Conservation (phyloP, 2,888 invertebrate species). For the Dynastes maya region DNA sequence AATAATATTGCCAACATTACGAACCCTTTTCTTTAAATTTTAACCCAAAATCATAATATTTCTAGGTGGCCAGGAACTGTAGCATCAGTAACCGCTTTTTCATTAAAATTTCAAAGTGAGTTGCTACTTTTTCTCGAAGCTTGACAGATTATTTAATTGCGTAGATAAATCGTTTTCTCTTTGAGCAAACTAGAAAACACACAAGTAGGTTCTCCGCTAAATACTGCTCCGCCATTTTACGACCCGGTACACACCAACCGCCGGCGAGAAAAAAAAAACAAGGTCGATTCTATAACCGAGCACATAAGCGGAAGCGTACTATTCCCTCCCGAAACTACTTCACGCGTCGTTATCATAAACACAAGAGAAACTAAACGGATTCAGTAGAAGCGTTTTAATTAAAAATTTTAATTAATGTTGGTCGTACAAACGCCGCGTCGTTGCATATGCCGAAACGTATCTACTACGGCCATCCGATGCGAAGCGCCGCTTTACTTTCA, state of each 20-base stretch:
- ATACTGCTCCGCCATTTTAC: conserved; percentile 1
- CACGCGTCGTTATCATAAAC: conserved; percentile 29
- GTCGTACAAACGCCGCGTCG: background rate
- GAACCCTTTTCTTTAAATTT: too few species aligned
- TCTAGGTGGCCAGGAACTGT: too few species aligned
- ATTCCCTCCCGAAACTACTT: conserved; percentile 6
- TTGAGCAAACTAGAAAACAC: background rate
- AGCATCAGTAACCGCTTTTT: background rate
- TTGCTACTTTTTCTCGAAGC: background rate
- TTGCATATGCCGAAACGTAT: background rate
- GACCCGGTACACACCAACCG: background rate
- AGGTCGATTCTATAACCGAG: background rate
- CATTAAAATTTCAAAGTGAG: background rate
- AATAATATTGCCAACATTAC: too few species aligned
- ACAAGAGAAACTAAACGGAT: conserved; percentile 14
- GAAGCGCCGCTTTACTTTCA: background rate
- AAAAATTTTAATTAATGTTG: conserved; percentile 29
- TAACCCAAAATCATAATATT: too few species aligned
- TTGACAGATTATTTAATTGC: background rate
- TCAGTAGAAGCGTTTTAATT: conserved; percentile 19
- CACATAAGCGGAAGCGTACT: background rate
- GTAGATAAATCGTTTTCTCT: background rate
- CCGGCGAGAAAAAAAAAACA: background rate
- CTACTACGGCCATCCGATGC: background rate
- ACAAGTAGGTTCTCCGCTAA: background rate